Evolutionary conservation across 2,888 invertebrate genomes (phyloP).

Genomic region (Drosophila rubida): DNA sequence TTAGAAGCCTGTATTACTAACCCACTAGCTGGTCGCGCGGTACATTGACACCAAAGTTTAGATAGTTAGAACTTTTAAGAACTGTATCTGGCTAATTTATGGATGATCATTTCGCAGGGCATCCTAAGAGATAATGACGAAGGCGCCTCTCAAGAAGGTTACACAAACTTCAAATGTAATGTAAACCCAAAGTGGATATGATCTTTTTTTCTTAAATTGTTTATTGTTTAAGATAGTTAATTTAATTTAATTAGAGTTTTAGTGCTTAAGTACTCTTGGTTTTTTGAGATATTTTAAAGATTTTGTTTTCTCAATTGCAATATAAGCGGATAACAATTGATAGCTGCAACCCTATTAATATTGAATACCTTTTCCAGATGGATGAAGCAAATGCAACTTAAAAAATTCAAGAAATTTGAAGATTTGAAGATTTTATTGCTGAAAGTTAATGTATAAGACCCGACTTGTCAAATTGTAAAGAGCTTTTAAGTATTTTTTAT

Average conservation of each 20-base stretch:
- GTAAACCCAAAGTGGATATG: constrained; percentile 35
- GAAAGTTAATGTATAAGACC: neutral
- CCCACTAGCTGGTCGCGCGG: neutral
- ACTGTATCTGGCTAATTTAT: constrained; percentile 42
- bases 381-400: constrained; percentile 8
- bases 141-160: constrained; percentile 50
- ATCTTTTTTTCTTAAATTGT: neutral
- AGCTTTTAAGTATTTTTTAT: neutral
- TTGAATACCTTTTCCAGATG: constrained; percentile 15
- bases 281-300: too few species aligned
- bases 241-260: neutral
- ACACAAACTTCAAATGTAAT: constrained; percentile 54
- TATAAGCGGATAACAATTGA: too few species aligned
- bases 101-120: constrained; percentile 61
- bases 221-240: neutral
- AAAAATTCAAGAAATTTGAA: neutral
- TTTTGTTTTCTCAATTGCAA: too few species aligned
- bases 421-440: too few species aligned
- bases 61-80: neutral
- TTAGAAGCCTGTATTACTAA: constrained; percentile 10
- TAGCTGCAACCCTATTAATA: too few species aligned
- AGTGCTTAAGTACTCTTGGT: too few species aligned
- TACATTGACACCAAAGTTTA: constrained; percentile 3
- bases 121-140: constrained; percentile 71
- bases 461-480: neutral